Percentiles rank a stretch among this genome's conserved stretches.
Evolutionary conservation across 2,888 invertebrate species (phyloP).

Genomic region (Plagiodera versicolora): DNA sequence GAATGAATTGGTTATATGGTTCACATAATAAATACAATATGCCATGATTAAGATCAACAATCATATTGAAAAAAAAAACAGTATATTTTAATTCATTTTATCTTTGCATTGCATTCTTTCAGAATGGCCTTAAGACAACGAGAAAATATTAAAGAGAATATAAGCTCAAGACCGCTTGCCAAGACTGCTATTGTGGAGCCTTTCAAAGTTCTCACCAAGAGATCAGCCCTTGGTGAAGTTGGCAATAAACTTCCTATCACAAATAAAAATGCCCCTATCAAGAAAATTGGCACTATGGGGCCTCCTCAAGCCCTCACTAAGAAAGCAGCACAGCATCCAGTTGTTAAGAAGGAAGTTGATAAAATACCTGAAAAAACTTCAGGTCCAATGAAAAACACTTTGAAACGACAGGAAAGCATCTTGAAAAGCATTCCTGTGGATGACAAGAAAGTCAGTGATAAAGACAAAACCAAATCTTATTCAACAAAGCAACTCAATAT

Average conservation of each 20-base stretch:
- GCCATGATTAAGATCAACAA: too few species aligned
- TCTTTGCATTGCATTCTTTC: slow-evolving; percentile 14
- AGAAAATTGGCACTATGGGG: slow-evolving; percentile 25
- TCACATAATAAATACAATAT: too few species aligned
- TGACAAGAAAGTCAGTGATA: slow-evolving; percentile 14
- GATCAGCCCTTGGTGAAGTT: slow-evolving; percentile 43
- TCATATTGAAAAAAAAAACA: too few species aligned
- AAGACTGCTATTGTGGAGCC: slow-evolving; percentile 27
- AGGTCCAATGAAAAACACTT: background rate
- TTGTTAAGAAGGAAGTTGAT: slow-evolving; percentile 16
- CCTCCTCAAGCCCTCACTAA: slow-evolving; percentile 20
- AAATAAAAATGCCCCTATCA: slow-evolving; percentile 10
- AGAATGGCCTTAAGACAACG: slow-evolving; percentile 37
- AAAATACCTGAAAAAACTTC: slow-evolving; percentile 20
- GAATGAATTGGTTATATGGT: too few species aligned
- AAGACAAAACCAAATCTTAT: slow-evolving; percentile 16
- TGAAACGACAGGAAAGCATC: slow-evolving; percentile 28
- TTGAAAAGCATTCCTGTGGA: slow-evolving; percentile 13
- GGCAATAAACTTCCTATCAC: slow-evolving; percentile 36
- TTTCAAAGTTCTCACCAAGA: slow-evolving; percentile 22
- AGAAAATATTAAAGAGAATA: slow-evolving; percentile 33
- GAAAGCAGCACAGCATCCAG: slow-evolving; percentile 11
- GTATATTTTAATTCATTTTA: too few species aligned
- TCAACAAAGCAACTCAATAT: slow-evolving; percentile 25
- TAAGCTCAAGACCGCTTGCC: slow-evolving; percentile 23